Evolutionary conservation across 53 echinoderm and acorn worm species (phyloP), one percentile per base, ranked within the genome.

Genomic region (Henricia sp.): DNA sequence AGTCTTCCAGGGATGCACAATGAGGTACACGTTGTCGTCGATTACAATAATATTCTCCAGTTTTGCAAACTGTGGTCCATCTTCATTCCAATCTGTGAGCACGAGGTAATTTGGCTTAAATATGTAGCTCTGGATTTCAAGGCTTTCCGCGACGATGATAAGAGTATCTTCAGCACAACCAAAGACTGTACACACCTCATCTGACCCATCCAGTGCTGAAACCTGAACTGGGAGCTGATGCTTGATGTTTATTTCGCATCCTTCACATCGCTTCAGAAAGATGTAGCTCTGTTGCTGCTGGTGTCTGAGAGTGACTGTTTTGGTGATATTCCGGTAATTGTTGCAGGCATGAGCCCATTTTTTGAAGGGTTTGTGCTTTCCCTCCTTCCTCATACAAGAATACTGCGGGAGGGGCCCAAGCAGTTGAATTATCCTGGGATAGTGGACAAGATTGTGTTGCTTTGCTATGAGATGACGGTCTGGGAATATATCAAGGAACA

Each of bases 401-500:
- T 83, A 89, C 27, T 84, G 75, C 8, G 9, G 4, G 0, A 89
- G 32, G 21, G 89, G 89, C 6, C 89, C 63, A 50, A 63, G 37
- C 19, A 37, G 30, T 56, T 60, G 12, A 12, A 84, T 80, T 12
- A 64, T 16, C 10, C 43, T n/a, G 14, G 68, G 46, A 48, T 89
- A 89, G 51, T 89, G 90, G 3, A 52, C 20, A 70, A 90, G 19
- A 56, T 46, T 58, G 59, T 90, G 90, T 21, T 86, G 86, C 34
- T 90, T 90, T 2, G 90, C 85, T 21, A 84, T 82, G 11, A 86
- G 59, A 66, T 85, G 72, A 1, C 54, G 27, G 6, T 68, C 38
- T 16, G 77, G 77, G 50, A 90, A 90, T 12, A 85, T 40, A 39
- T 90, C 30, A 21, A 90, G 50, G 37, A 39, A 90, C 2, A 90